Percentiles rank a stretch among this genome's conserved stretches.
phyloP scores from a whole-genome alignment of 2,888 invertebrate species.

The Chalcosyrphus nemorum region DNA sequence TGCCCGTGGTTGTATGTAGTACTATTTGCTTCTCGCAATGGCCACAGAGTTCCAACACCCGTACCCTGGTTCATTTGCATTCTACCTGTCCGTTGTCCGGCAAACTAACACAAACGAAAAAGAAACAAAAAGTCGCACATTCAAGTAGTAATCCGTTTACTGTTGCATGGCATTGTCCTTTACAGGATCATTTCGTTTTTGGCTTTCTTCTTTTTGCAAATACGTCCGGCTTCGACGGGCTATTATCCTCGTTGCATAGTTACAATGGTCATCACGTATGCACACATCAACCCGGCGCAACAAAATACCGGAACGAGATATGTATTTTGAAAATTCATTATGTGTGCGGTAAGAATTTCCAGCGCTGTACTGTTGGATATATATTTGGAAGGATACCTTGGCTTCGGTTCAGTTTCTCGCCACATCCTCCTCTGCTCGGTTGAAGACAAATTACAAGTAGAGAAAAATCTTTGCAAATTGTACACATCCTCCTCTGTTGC shows the following conservation, averaged over 20 bases:
- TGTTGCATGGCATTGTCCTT: conserved; percentile 42
- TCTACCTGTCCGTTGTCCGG: neutral
- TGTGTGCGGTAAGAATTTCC: conserved; percentile 21
- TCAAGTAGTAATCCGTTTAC: conserved; percentile 62
- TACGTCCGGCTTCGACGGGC: conserved; percentile 40
- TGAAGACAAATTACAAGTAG: conserved; percentile 51
- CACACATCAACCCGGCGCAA: conserved; percentile 36
- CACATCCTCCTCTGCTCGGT: neutral
- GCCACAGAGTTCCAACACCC: neutral
- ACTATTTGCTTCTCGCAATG: conserved; percentile 9
- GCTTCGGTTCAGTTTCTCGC: neutral
- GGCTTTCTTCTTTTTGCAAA: conserved; percentile 2
- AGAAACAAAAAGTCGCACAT: conserved; percentile 21
- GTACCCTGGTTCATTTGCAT: conserved; percentile 57
- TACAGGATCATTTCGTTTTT: neutral
- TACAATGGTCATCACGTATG: conserved; percentile 61
- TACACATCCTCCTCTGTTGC: conserved; percentile 28
- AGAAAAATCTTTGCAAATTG: conserved; percentile 54
- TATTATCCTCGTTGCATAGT: conserved; percentile 36
- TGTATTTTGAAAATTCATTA: conserved; percentile 60
- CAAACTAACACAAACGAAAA: neutral
- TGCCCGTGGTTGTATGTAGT: no score
- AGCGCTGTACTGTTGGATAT: neutral
- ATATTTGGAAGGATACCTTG: neutral
- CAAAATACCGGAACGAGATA: conserved; percentile 45